These are phyloP conservation scores for Carcharodon carcharias DNA, from an alignment of 2,797 vertebrate species.

Conservation along the genomic window DNA sequence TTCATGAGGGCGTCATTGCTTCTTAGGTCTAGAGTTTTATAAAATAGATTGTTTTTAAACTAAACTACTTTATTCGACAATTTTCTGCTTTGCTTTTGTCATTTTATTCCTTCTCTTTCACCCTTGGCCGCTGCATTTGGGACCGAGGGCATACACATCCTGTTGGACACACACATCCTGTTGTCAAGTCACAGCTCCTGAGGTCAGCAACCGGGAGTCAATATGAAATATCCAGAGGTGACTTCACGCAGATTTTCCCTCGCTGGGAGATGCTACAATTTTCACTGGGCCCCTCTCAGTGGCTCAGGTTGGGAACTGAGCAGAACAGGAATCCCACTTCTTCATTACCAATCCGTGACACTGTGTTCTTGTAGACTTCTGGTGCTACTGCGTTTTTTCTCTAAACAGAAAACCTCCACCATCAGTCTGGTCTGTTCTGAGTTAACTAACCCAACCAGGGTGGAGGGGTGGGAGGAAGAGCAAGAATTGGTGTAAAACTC, in stretches of 20 bases:
- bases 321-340: not conserved
- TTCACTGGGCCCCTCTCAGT: not conserved
- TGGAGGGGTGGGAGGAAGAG: not conserved
- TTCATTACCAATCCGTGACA: not conserved
- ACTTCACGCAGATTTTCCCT: not conserved
- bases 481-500: not conserved
- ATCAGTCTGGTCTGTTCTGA: not conserved
- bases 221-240: not conserved
- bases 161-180: not conserved
- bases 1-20: not conserved
- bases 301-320: not conserved
- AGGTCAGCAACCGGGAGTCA: not conserved
- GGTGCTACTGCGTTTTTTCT: not conserved
- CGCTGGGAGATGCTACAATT: not conserved
- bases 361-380: not conserved
- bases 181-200: not conserved
- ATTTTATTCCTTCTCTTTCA: not conserved
- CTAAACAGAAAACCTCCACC: not conserved
- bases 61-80: not conserved
- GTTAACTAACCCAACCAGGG: not conserved
- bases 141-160: not conserved
- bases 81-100: not conserved
- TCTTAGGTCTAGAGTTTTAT: not conserved
- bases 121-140: not conserved
- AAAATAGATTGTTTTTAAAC: not conserved